Evolutionary conservation across 2,888 invertebrate genomes (phyloP), one percentile per base, ranked within the genome.

Genomic region (Caenorhabditis sp.): DNA sequence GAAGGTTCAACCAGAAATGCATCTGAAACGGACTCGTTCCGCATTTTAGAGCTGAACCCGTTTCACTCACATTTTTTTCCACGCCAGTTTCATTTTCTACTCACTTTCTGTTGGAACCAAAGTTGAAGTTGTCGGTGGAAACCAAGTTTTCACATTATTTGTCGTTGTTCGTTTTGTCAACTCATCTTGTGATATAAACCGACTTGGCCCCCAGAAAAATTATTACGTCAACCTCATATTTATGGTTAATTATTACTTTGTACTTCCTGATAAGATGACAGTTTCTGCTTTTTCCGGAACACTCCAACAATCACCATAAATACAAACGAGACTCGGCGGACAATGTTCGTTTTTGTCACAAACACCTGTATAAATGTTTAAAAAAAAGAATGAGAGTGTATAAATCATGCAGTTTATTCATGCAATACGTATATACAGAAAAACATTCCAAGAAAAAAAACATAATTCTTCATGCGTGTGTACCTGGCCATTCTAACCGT

Each of bases 401-500:
- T 31, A 31, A 58, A 58, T 36, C 26, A 57, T 57, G n/a, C 26
- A 57, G 27, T 27, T 27, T 27, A 27, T 57, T 57, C 37, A 37
- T 58, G 55, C 26, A 23, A n/a, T 37, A 37, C 19, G 8, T n/a
- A 58, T n/a, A 58, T 37, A 36, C 19, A 37, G 21, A 36, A 2
- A 58, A 2, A 37, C 5, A 19, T 31, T 21, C 37, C 4, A 37
- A 19, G 37, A 49, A 24, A 3, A 23, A 23, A 49, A 4, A 23
- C 21, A 59, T 17, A 26, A 49, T 21, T 5, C 17, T 12, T 24
- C 8, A 4, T n/a, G 26, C 36, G 55, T 57, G 55, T 62, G 62
- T 74, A 74, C 85, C 84, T 81, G 84, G 85, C 85, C 84, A 84
- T 53, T 84, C 83, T 24, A 84, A 79, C 63, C 83, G 58, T 55